Conservation (phyloP, 2,888 invertebrate species). For the Ophion obscuratus region DNA sequence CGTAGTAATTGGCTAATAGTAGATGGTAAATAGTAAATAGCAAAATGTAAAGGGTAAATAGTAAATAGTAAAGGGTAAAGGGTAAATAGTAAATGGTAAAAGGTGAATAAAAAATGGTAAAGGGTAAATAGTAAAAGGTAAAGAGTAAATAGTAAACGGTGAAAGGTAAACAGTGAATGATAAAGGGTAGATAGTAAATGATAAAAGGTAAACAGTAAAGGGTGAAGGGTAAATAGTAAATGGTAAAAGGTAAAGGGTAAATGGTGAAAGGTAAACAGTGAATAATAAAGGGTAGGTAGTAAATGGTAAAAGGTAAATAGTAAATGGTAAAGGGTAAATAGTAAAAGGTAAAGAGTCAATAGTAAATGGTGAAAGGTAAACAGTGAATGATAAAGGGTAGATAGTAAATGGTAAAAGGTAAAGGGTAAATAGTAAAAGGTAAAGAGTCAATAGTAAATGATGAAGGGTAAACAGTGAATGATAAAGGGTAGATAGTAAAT, state of each 20-base stretch:
- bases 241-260: not conserved
- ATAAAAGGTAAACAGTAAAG: not conserved
- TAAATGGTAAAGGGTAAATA: no score
- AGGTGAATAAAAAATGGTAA: not conserved
- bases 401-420: no score
- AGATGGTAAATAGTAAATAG: not conserved
- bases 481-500: no score
- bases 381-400: not conserved
- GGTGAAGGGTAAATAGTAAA: not conserved
- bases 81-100: not conserved
- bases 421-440: no score
- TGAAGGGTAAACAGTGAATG: no score
- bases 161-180: not conserved
- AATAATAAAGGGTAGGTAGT: not conserved
- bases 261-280: not conserved
- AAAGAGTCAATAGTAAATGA: no score
- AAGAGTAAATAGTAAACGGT: not conserved
- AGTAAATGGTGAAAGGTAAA: no score
- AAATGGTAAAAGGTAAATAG: not conserved
- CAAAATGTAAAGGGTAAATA: not conserved
- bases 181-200: not conserved
- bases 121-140: not conserved
- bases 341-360: no score
- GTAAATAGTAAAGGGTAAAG: not conserved
- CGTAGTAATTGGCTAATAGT: not conserved